Base-by-base conservation (phyloP, 2,888 invertebrate genomes). In the Drosophila setosimentum region DNA sequence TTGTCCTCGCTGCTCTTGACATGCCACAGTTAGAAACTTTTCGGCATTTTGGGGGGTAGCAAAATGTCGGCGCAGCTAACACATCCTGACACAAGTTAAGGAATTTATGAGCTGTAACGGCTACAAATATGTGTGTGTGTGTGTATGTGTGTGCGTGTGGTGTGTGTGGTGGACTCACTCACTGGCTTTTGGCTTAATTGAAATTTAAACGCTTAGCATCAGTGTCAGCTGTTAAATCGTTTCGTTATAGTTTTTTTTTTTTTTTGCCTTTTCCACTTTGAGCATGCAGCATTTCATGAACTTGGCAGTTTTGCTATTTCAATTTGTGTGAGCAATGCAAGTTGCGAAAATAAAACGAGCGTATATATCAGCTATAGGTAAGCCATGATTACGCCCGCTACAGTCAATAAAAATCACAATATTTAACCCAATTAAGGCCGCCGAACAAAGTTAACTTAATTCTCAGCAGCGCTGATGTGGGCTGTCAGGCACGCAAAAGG, bases 61-160 rank as follows among this genome's bases (percentile, higher is more conserved):
- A 76, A 77, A 84, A 82, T 76, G 86, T 84, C 76, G 79, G 85
- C 74, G 64, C 74, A 76, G 73, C 74, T 78, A 87, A 86, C 88
- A 87, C 81, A 89, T 83, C 74, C 87, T 76, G 88, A 77, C 87
- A 83, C 83, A 90, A 90, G 89, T 91, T 89, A 91, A 80, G 79
- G 78, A 89, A 90, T 90, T 90, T 90, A 88, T 90, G 88, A 89
- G 89, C 89, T 89, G 86, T 85, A 87, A 83, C 89, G 68, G 62
- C 65, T 59, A 59, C 61, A 66, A 58, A 53, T 45, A 69, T 69
- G 61, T 42, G 51, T 35, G n/a, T 50, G 35, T 42, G 45, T 27
- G 68, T 61, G 65, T 55, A 40, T 58, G 48, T 40, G 55, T 48
- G 48, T 37, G 63, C 30, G 65, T 57, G 40, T 42, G 48, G 53